phyloP scores from a whole-genome alignment of 2,797 vertebrate species.

The Cryptoprocta ferox region DNA sequence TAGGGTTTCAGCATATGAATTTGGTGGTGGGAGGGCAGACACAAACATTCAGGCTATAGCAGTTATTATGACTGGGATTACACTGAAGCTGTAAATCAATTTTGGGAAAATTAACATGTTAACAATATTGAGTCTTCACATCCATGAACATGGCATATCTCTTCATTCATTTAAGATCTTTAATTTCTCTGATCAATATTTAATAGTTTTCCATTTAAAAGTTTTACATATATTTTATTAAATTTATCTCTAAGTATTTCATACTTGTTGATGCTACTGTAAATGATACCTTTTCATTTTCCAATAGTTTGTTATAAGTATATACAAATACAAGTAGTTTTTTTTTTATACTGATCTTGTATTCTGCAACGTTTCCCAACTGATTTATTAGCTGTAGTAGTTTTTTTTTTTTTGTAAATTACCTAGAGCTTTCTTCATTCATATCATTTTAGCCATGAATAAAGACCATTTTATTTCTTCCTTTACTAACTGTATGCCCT shows the following conservation, averaged over 20 bases:
- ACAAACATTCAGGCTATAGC: background rate
- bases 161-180: background rate
- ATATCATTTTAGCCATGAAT: background rate
- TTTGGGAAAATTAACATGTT: slow-evolving; percentile 23
- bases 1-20: background rate
- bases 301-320: background rate
- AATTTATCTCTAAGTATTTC: background rate
- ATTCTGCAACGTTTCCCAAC: background rate
- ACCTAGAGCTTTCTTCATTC: background rate
- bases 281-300: background rate
- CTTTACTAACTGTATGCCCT: background rate
- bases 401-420: background rate
- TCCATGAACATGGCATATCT: background rate
- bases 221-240: slow-evolving; percentile 30
- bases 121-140: background rate
- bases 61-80: background rate
- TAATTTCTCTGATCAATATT: slow-evolving; percentile 10
- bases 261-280: background rate
- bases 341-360: background rate
- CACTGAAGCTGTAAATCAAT: background rate
- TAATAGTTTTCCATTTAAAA: background rate
- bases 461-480: background rate
- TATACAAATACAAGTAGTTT: background rate
- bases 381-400: background rate
- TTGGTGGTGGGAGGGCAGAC: background rate